phyloP scores from a whole-genome alignment of 2,888 invertebrate genomes.

The Morinoia aosen region DNA sequence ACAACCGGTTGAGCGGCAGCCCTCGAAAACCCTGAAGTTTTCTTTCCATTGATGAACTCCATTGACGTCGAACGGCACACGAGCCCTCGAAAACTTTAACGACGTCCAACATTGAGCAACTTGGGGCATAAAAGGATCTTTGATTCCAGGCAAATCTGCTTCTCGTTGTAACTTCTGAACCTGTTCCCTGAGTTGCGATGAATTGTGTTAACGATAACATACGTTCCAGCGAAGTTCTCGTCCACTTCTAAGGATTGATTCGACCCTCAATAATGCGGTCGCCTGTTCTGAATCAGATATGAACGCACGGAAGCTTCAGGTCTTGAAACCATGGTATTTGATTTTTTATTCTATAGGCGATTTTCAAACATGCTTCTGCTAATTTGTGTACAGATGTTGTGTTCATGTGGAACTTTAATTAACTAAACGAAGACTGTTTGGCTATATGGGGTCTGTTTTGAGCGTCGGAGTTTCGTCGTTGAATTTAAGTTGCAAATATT shows the following conservation, averaged over 20 bases:
- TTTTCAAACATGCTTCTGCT: neutral
- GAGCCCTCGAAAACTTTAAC: constrained; percentile 26
- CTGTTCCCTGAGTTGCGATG: neutral
- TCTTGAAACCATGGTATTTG: neutral
- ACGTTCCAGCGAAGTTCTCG: neutral
- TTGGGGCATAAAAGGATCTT: neutral
- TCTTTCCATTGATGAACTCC: constrained; percentile 27
- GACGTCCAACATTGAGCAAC: constrained; percentile 25
- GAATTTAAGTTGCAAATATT: too few species aligned
- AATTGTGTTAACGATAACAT: neutral
- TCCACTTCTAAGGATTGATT: neutral
- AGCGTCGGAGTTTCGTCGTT: too few species aligned
- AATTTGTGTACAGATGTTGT: too few species aligned
- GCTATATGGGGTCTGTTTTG: too few species aligned
- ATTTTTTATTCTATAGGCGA: neutral
- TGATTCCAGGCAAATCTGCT: constrained; percentile 13
- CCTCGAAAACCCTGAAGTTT: neutral
- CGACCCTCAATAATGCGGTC: too few species aligned
- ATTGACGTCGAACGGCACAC: constrained; percentile 18
- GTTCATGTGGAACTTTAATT: too few species aligned
- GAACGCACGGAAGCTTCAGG: neutral
- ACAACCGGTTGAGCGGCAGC: neutral
- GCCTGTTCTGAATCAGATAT: too few species aligned
- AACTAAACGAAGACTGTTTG: too few species aligned
- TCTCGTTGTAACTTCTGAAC: constrained; percentile 2